Base-by-base conservation (phyloP, 2,888 invertebrate genomes). In the Strigamia crassipes region DNA sequence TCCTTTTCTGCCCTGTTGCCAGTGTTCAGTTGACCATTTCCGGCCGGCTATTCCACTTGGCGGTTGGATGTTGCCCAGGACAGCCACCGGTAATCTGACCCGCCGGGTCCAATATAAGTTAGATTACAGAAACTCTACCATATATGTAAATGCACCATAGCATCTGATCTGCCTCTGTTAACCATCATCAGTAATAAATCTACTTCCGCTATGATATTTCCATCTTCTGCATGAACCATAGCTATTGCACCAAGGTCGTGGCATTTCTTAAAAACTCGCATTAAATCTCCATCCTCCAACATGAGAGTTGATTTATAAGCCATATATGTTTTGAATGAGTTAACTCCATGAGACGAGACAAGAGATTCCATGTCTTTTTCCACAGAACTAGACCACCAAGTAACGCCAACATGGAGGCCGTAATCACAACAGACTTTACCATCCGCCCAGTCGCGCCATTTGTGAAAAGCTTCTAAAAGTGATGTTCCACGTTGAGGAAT, bases 301-400 rank as follows among this genome's bases (percentile, higher is more conserved):
- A 97, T 96, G 89, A 94, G 95, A 3, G 93, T 88, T 84, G 94
- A 95, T 86, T 93, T 94, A 89, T 98, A 98, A 0, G 98, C 97
- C 95, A 99, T 96, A 90, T 97, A 99, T 92, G 96, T 94, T 90
- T 98, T 98, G 90, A 98, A 99, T 0, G 98, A 97, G 89, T 97
- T 99, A 80, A 99, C 90, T 10, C 99, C 98, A 82, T 42, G 21
- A 23, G 21, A 41, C 5, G 13, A 42, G 8, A 81, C 80, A 13
- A 84, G 79, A 38, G 51, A 18, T 15, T 79, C 82, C 84, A 84
- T 84, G 46, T 84, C 84, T 23, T 83, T 56, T 34, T 78, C 46
- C 15, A 83, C 73, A 78, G 51, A 4, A 61, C 73, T 42, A 10
- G 80, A 78, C 78, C 83, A 83, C 27, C 46, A 42, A 18, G 78